These are phyloP conservation scores for Macropis europaea DNA, from an alignment of 2,888 invertebrate species.

Conservation along the genomic window DNA sequence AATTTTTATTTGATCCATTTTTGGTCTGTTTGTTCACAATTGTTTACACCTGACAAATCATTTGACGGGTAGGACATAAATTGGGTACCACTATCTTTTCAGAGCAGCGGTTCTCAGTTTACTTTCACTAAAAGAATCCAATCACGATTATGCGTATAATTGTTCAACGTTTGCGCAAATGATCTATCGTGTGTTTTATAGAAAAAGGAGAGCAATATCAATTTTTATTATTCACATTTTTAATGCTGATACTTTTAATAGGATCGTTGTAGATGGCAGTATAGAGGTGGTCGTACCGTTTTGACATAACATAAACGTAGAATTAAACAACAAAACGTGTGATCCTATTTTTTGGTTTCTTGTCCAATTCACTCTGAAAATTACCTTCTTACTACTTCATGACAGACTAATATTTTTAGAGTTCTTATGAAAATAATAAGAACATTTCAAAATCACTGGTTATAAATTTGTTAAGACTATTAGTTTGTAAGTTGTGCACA, in stretches of 20 bases:
- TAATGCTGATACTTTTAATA: neutral
- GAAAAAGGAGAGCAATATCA: neutral
- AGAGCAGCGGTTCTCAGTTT: slow-evolving; percentile 5
- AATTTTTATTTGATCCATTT: slow-evolving; percentile 59
- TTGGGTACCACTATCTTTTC: slow-evolving; percentile 16
- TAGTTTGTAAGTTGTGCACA: neutral
- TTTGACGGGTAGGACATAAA: slow-evolving; percentile 4
- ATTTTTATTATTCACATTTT: neutral
- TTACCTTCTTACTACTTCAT: neutral
- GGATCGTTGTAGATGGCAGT: slow-evolving; percentile 2
- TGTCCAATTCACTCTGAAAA: neutral
- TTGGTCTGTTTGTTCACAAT: slow-evolving; percentile 16
- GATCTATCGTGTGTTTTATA: neutral
- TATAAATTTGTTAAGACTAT: too few species aligned
- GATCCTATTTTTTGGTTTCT: neutral
- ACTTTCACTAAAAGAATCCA: neutral
- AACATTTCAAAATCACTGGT: too few species aligned
- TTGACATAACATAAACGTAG: neutral
- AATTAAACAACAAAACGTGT: neutral
- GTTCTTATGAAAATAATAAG: too few species aligned
- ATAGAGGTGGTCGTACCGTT: neutral
- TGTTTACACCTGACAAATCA: slow-evolving; percentile 36
- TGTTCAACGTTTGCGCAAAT: neutral
- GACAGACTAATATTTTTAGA: neutral
- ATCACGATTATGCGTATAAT: too few species aligned